Base-by-base conservation (phyloP, 2,113 vertebrate species). In the Nibea albiflora region DNA sequence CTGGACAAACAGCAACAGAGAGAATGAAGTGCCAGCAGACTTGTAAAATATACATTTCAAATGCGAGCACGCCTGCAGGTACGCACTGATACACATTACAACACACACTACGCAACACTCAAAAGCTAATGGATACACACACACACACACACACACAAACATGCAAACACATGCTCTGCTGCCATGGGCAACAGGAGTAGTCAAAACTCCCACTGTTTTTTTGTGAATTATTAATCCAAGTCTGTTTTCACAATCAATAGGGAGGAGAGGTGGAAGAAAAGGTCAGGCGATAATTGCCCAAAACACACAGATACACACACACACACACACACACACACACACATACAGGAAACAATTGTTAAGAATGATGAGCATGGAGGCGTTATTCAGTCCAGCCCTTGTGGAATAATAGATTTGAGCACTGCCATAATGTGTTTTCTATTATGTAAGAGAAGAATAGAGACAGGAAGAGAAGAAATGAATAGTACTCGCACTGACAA, bases 221-320 rank as follows among this genome's bases (percentile, higher is more conserved):
- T 76, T 70, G 75, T 85, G 74, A 90, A 89, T 87, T 84, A 89
- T 89, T 88, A 88, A 90, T 83, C 61, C 58, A 77, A 83, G 80
- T 88, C 80, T 87, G 75, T 86, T 91, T 89, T 86, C 46, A 85
- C 75, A 86, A 90, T 92, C 88, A 89, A 78, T 78, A 80, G 50
- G 42, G 71, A 81, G 68, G 74, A 78, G 76, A 86, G 73, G 79
- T 58, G 71, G 81, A 14, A 76, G 78, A 80, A 90, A 89, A 88
- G 86, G 89, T 91, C 87, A 87, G 64, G 77, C 62, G 82, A 57
- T 87, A 75, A 91, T 90, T 90, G 78, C 72, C 65, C 31, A 72
- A 66, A 81, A 70, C 64, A 80, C 61, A 56, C 68, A 78, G 60
- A 62, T 17, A 61, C 19, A 72, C 76, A 7, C 31, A 65, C n/a